A percentile compares a stretch with the other conserved stretches of the same genome.
These are phyloP conservation scores for Palythoa grandiflora DNA, from an alignment of 92 coral and sea anemone genomes.

Conservation along the genomic window DNA sequence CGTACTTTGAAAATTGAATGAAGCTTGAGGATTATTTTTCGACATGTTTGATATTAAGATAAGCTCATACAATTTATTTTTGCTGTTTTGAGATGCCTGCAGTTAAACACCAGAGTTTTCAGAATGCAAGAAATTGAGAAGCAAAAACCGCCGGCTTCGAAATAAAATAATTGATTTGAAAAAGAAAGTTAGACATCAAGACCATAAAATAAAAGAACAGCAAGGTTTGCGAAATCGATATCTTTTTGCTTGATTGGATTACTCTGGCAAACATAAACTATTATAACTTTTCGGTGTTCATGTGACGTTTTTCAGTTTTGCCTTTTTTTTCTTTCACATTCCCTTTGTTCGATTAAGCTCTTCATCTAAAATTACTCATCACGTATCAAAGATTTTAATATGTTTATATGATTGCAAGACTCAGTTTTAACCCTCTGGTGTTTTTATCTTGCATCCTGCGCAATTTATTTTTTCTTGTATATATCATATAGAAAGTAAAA, in stretches of 20 bases:
- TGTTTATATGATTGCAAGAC: too few species aligned
- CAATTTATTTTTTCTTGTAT: not conserved
- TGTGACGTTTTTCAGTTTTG: not conserved
- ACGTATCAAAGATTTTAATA: too few species aligned
- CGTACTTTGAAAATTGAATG: not conserved
- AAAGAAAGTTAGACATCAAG: not conserved
- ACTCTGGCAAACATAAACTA: not conserved
- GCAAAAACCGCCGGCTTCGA: too few species aligned
- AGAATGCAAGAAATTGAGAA: too few species aligned
- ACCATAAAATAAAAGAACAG: constrained; percentile 14
- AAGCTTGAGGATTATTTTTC: not conserved
- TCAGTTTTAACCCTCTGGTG: not conserved
- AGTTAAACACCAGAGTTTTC: too few species aligned
- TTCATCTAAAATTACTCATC: too few species aligned
- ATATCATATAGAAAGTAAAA: constrained; percentile 24
- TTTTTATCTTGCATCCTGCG: not conserved
- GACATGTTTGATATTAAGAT: not conserved
- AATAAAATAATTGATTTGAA: too few species aligned
- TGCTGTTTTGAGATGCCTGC: not conserved
- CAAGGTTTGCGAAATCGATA: constrained; percentile 24
- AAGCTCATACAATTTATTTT: not conserved
- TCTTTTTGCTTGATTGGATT: not conserved
- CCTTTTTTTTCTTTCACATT: not conserved
- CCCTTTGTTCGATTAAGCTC: too few species aligned
- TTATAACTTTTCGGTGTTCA: not conserved